Conservation (phyloP, 2,113 vertebrate species). For the Oreotragus oreotragus region DNA sequence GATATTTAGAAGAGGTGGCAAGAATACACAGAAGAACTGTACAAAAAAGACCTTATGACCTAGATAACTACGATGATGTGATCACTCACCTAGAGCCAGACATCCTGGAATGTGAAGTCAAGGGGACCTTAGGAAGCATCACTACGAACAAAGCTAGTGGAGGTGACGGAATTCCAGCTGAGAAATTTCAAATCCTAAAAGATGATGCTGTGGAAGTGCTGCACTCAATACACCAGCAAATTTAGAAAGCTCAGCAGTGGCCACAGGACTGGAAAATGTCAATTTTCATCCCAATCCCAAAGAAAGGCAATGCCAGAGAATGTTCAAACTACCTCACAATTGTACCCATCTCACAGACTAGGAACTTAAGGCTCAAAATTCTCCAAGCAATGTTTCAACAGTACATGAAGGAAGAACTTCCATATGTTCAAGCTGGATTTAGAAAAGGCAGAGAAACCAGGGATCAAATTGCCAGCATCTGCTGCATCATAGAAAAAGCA, state of each 20-base stretch:
- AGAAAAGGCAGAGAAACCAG: background rate
- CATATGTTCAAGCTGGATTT: background rate
- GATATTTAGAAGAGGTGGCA: background rate
- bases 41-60: background rate
- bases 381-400: background rate
- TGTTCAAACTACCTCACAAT: background rate
- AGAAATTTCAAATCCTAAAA: background rate
- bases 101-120: background rate
- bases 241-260: background rate
- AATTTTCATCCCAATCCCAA: background rate
- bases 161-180: background rate
- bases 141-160: background rate
- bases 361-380: background rate
- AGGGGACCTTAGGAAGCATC: background rate
- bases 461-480: background rate
- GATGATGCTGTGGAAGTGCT: background rate
- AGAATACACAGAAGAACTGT: background rate
- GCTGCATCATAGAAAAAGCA: background rate
- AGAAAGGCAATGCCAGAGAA: background rate
- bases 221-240: background rate
- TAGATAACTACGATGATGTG: background rate
- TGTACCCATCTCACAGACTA: background rate
- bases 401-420: background rate
- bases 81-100: background rate
- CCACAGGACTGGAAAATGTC: background rate